These are phyloP conservation scores for Phenganax marumi DNA, from an alignment of 92 coral and sea anemone species.

Conservation along the genomic window DNA sequence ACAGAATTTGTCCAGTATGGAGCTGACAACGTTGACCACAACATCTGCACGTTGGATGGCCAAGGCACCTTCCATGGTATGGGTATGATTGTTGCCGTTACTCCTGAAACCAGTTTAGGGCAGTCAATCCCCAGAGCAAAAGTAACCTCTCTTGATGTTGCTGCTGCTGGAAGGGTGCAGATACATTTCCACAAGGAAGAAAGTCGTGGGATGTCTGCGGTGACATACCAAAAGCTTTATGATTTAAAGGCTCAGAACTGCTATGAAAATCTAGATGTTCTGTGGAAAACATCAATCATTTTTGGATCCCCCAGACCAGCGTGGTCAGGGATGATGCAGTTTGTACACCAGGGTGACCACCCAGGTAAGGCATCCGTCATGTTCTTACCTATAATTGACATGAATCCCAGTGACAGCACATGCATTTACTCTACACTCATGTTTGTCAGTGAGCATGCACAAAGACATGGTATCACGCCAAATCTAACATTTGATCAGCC, in stretches of 20 bases:
- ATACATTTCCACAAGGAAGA: conserved; percentile 26
- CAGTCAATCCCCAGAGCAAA: conserved; percentile 27
- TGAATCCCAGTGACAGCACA: conserved; percentile 45
- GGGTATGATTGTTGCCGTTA: conserved; percentile 57
- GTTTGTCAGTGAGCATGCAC: conserved; percentile 47
- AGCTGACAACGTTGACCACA: conserved; percentile 61
- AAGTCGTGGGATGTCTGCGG: too few species aligned
- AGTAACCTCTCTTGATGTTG: conserved; percentile 29
- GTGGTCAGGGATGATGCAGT: conserved; percentile 55
- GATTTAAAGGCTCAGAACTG: too few species aligned
- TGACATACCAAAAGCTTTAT: too few species aligned
- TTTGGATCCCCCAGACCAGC: conserved; percentile 37
- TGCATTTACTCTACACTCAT: conserved; percentile 46
- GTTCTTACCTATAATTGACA: conserved; percentile 55
- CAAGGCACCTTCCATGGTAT: conserved; percentile 55
- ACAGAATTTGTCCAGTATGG: conserved; percentile 55
- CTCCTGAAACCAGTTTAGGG: conserved; percentile 47
- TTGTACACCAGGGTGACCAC: conserved; percentile 30
- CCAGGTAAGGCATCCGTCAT: conserved; percentile 47
- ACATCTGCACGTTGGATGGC: conserved; percentile 50
- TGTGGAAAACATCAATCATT: conserved; percentile 47
- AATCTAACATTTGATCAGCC: conserved; percentile 53
- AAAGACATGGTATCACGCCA: conserved; percentile 10
- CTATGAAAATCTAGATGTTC: conserved; percentile 12
- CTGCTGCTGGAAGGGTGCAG: conserved; percentile 26